Conservation (phyloP, 2,797 vertebrate species). For the Threskiornis aethiopicus region DNA sequence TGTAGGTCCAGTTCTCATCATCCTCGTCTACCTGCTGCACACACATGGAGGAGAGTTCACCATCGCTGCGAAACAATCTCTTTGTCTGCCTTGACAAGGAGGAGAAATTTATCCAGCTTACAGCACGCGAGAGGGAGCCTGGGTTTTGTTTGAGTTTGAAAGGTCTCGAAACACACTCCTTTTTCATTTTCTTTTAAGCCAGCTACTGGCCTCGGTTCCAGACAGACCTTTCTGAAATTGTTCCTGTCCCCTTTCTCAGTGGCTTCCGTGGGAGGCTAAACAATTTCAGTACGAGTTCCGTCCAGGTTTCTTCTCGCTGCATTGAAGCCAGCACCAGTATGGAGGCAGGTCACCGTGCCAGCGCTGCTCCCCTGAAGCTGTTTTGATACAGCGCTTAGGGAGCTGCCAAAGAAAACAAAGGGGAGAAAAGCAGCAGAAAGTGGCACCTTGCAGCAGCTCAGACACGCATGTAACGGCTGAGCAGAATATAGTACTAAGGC, state of each 20-base stretch:
- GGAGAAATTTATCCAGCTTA: constrained; percentile 93
- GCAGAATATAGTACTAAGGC: constrained; percentile 1
- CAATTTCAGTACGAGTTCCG: neutral
- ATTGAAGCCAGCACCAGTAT: constrained; percentile 16
- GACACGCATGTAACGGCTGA: constrained; percentile 45
- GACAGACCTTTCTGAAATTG: neutral
- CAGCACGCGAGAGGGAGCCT: constrained; percentile 84
- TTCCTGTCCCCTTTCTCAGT: neutral
- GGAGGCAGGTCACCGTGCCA: constrained; percentile 44
- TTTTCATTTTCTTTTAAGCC: constrained; percentile 84
- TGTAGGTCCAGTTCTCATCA: constrained; percentile 88
- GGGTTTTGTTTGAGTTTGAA: constrained; percentile 82
- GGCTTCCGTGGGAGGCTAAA: neutral
- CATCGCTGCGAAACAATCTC: constrained; percentile 91
- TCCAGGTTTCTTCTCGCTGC: constrained; percentile 23
- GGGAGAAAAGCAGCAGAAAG: constrained; percentile 46
- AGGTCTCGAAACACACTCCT: constrained; percentile 83
- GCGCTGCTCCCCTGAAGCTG: constrained; percentile 41
- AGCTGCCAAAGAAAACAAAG: constrained; percentile 67
- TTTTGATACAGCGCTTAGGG: constrained; percentile 28
- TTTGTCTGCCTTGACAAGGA: constrained; percentile 89
- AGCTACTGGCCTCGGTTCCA: neutral
- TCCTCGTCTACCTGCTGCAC: constrained; percentile 76
- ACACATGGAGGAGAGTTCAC: constrained; percentile 79
- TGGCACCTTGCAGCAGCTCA: constrained; percentile 64